Evolutionary conservation across 2,113 vertebrate species (phyloP).

Genomic region (Pseudonaja textilis): DNA sequence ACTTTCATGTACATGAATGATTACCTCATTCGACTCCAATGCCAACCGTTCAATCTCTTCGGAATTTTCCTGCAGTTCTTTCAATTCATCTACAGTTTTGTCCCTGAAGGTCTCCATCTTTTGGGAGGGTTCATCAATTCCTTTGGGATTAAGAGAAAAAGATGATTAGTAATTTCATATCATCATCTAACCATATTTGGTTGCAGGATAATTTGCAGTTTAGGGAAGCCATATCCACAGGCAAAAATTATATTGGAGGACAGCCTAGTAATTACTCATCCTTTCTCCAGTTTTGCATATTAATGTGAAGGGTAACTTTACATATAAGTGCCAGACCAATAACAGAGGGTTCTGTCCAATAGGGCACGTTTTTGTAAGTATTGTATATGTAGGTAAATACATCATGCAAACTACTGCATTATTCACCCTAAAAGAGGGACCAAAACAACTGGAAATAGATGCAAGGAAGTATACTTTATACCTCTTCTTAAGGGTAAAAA

Average conservation of each 20-base stretch:
- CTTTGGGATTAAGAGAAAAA: accelerated
- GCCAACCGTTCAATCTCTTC: slow-evolving; percentile 61
- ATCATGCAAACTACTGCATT: neutral
- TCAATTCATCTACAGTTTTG: slow-evolving; percentile 44
- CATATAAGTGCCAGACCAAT: neutral
- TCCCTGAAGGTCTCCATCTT: slow-evolving; percentile 54
- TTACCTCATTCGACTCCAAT: slow-evolving; percentile 52
- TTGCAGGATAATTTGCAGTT: neutral
- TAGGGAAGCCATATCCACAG: neutral
- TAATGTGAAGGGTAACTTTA: neutral
- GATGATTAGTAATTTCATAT: accelerated
- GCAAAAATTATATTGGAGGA: neutral
- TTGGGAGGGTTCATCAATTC: neutral
- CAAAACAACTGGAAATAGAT: neutral
- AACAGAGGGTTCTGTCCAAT: neutral
- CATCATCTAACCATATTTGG: neutral
- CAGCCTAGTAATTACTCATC: neutral
- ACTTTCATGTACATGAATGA: accelerated
- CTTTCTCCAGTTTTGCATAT: neutral
- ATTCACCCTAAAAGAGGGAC: neutral
- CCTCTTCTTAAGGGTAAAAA: neutral
- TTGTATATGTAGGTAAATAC: neutral
- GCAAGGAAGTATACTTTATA: neutral
- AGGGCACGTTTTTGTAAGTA: neutral
- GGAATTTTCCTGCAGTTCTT: slow-evolving; percentile 45